Base-by-base conservation (phyloP, 2,113 vertebrate species). In the Vicugna pacos region DNA sequence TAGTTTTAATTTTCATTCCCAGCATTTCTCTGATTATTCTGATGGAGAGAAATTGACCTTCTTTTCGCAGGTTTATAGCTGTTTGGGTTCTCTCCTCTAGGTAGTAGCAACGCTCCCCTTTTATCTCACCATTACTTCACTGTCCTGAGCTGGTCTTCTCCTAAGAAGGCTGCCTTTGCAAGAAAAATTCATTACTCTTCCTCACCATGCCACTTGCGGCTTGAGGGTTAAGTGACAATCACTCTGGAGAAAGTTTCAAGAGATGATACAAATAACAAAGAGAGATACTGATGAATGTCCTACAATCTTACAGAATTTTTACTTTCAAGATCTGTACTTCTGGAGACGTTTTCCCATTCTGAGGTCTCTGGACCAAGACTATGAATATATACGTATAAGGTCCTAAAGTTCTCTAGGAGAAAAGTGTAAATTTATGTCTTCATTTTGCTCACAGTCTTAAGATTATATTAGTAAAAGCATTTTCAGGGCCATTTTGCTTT, bases 221-320 rank as follows among this genome's bases (percentile, higher is more conserved):
- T 83, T 84, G 60, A 64, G 19, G 28, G 28, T 91, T 69, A 4
- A 35, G 83, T 48, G 9, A 42, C 4, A 82, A 67, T 60, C 62
- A n/a, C 24, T 67, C 85, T 92, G 46, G 58, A 93, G 46, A 84
- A 92, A 82, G 60, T 79, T 62, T 19, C 80, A 83, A 77, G n/a
- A 80, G n/a, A 84, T 81, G 9, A 56, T 50, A 86, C 67, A 85
- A 92, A 76, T 35, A 90, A 87, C 20, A 85, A 22, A 38, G 54
- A 69, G 32, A 15, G 58, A 52, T 75, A 2, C 58, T 70, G 38
- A 48, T 24, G 24, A 52, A 75, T 65, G 24, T 50, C 17, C 46
- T 35, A 69, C 15, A 28, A 30, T 76, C 42, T 87, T 64, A 60
- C 22, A 92, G 62, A 79, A 64, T 52, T 81, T 58, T 87, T 64